Evolutionary conservation across 2,797 vertebrate genomes (phyloP).

Genomic region (Hapalemur alaotrensis): DNA sequence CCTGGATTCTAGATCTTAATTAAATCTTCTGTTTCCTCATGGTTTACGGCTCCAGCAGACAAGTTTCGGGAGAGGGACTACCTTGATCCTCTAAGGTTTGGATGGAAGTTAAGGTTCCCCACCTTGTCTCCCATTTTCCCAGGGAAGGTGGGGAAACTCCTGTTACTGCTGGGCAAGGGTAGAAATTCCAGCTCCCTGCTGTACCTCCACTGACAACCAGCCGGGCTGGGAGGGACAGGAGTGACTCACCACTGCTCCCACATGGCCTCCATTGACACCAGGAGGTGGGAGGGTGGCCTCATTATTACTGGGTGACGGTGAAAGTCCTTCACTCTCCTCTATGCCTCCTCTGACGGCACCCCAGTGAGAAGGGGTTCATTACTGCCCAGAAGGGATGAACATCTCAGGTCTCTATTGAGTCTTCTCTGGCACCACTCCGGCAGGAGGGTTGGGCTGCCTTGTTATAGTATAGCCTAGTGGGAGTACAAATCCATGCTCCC

Average conservation of each 20-base stretch:
- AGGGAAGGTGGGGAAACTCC: neutral
- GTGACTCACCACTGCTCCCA: neutral
- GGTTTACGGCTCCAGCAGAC: neutral
- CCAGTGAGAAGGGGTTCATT: neutral
- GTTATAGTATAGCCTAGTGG: neutral
- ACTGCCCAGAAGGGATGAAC: neutral
- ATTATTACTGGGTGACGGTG: neutral
- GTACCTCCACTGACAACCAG: neutral
- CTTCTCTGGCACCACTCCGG: neutral
- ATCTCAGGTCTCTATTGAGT: neutral
- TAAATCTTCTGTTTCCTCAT: neutral
- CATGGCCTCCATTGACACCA: neutral
- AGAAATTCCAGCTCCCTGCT: neutral
- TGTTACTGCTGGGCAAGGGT: too few relatives aligned
- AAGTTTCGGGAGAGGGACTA: neutral
- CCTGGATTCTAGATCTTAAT: neutral
- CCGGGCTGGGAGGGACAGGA: neutral
- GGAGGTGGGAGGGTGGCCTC: neutral
- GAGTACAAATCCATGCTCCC: neutral
- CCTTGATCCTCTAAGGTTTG: too few relatives aligned
- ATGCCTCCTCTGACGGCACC: neutral
- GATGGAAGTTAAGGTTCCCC: neutral
- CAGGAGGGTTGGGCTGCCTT: neutral
- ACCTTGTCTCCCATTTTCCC: too few relatives aligned
- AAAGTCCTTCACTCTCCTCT: neutral